Base-by-base conservation (phyloP, 1,140 invertebrate genomes). In the Amyelois transitella region DNA sequence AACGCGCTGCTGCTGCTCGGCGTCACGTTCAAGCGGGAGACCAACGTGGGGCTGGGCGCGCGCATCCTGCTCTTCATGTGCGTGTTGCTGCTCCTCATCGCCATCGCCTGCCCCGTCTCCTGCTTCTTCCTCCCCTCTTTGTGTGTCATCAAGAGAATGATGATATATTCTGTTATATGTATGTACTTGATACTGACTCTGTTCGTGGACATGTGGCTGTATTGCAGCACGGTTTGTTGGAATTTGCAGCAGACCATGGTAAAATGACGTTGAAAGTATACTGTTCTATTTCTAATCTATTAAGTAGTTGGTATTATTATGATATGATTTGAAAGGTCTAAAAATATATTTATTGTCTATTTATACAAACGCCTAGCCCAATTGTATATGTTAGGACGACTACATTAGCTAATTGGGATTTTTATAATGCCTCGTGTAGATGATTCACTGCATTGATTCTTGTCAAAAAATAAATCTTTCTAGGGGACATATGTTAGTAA, bases 121-220 rank as follows among this genome's bases (percentile, higher is more conserved):
- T 75, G 76, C 52, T 75, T 72, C 19, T 69, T 75, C 21, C 0
- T 68, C 6, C 18, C 59, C 21, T 18, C 59, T 20, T 12, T 43
- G 0, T 76, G 73, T 58, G 14, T 76, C 0, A 47, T 78, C 17
- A 71, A 68, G 22, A 69, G 69, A 47, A 20, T 10, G 7, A 8
- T 69, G 71, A 0, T 55, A 51, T 2, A 1, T 24, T 4, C 53
- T 0, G 49, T 69, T 44, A 14, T 68, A 8, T n/a, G 69, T 6
- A n/a, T 8, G 0, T 53, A 53, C 53, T 19, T 69, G 2, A 7
- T 55, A 19, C 4, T 72, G 5, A 69, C 60, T 1, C 0, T 69
- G 7, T 78, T 72, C 57, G 53, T 76, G 19, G 55, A 69, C 45
- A 0, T 71, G 6, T 79, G 73, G 73, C 43, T 79, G 1, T 79